Evolutionary conservation across 2,888 invertebrate genomes (phyloP).

Genomic region (Pammene aurita): DNA sequence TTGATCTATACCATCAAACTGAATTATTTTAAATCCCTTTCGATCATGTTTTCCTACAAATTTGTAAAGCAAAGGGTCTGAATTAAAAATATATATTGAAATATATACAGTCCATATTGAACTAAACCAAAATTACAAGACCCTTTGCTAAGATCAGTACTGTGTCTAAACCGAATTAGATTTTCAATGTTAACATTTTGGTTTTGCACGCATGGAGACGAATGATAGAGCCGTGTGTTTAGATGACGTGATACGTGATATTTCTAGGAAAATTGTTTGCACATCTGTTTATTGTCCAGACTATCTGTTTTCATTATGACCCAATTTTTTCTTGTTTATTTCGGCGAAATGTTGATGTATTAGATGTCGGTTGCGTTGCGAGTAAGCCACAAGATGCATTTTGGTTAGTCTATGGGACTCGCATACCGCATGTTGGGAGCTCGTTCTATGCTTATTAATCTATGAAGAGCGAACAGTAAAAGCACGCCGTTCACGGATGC

Average conservation of each 20-base stretch:
- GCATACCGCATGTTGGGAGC: not conserved
- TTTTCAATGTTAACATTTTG: conserved; percentile 56
- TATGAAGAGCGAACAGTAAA: not conserved
- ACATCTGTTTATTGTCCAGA: conserved; percentile 70
- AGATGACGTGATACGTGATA: conserved; percentile 54
- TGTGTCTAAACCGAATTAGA: conserved; percentile 53
- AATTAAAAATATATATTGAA: conserved; percentile 42
- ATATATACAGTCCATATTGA: conserved; percentile 26
- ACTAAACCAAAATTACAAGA: conserved; percentile 48
- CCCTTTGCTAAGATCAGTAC: conserved; percentile 68
- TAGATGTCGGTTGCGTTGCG: conserved; percentile 36
- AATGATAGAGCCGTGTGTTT: conserved; percentile 61
- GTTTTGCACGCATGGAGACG: conserved; percentile 59
- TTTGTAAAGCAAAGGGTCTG: conserved; percentile 80
- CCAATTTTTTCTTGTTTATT: conserved; percentile 63
- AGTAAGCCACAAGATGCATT: conserved; percentile 29
- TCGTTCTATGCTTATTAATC: not conserved
- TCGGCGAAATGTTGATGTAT: conserved; percentile 49
- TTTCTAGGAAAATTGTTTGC: conserved; percentile 81
- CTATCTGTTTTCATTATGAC: conserved; percentile 53
- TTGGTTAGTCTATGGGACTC: not conserved
- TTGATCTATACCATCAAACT: conserved; percentile 21
- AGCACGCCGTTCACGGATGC: not conserved
- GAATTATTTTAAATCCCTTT: conserved; percentile 42
- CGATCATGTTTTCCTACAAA: conserved; percentile 41